Conservation (phyloP, 2,888 invertebrate species). For the Drosophila sordidapex region DNA sequence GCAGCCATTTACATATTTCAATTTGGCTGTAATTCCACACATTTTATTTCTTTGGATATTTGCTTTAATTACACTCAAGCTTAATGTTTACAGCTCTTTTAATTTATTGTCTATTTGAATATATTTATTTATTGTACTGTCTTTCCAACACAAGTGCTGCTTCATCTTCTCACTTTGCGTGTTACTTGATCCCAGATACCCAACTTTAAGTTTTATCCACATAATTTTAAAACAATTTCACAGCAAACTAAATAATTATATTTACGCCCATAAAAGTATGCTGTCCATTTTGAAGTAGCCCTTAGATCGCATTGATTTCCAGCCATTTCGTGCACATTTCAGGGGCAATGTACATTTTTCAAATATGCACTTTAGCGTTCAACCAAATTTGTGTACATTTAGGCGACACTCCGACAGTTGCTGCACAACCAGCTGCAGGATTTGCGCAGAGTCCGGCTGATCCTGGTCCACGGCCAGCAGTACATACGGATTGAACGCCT, state of each 20-base stretch:
- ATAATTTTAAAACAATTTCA: not conserved
- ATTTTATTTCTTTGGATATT: constrained; percentile 22
- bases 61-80: constrained; percentile 9
- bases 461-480: not conserved
- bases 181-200: not conserved
- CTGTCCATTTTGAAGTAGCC: constrained; percentile 1
- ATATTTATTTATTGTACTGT: not conserved
- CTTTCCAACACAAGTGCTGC: not conserved
- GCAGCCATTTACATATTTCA: constrained; percentile 37
- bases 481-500: not conserved
- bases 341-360: not conserved
- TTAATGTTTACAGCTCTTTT: not conserved
- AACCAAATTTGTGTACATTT: constrained; percentile 24
- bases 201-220: not conserved
- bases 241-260: not conserved
- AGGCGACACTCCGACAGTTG: constrained; percentile 4
- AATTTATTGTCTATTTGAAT: constrained; percentile 1
- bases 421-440: not conserved
- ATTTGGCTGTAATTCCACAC: constrained; percentile 6
- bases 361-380: constrained; percentile 23
- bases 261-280: constrained; percentile 15
- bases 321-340: not conserved
- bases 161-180: not conserved
- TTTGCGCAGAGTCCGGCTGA: not conserved
- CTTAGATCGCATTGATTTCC: not conserved